Conservation (phyloP, 1,140 invertebrate genomes). For the Papilio polytes region DNA sequence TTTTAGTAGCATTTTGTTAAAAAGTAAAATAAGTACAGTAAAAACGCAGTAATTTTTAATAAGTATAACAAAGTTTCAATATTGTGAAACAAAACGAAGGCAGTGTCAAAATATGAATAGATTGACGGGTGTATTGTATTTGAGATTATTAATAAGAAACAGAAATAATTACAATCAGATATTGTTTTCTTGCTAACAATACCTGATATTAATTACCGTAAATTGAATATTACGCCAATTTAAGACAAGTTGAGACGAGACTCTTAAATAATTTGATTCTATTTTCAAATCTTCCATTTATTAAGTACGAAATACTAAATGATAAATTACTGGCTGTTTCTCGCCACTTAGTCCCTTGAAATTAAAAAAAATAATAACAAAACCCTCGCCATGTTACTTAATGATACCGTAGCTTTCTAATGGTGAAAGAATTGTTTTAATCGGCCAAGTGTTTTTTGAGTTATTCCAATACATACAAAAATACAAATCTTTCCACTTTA, state of each 20-base stretch:
- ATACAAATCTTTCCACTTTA: too few species aligned
- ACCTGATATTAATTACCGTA: not conserved
- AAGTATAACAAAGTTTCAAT: not conserved
- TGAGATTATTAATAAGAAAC: not conserved
- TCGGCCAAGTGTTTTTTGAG: too few species aligned
- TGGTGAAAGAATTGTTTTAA: too few species aligned
- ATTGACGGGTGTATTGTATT: not conserved
- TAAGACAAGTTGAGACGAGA: not conserved
- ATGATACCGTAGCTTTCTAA: too few species aligned
- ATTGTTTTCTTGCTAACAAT: conserved; percentile 2
- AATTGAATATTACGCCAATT: not conserved
- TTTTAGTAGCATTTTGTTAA: too few species aligned
- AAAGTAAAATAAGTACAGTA: too few species aligned
- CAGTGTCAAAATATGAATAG: not conserved
- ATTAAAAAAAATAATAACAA: too few species aligned
- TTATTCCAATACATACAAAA: too few species aligned
- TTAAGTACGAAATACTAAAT: not conserved
- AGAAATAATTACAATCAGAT: not conserved
- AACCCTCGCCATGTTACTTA: too few species aligned
- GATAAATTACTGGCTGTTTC: too few species aligned
- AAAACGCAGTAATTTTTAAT: too few species aligned
- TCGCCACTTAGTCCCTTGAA: too few species aligned
- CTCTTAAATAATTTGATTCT: not conserved
- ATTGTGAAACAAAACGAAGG: not conserved
- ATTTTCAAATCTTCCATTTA: not conserved